Evolutionary conservation across 2,888 invertebrate species (phyloP).

Genomic region (Petrolisthes manimaculis): DNA sequence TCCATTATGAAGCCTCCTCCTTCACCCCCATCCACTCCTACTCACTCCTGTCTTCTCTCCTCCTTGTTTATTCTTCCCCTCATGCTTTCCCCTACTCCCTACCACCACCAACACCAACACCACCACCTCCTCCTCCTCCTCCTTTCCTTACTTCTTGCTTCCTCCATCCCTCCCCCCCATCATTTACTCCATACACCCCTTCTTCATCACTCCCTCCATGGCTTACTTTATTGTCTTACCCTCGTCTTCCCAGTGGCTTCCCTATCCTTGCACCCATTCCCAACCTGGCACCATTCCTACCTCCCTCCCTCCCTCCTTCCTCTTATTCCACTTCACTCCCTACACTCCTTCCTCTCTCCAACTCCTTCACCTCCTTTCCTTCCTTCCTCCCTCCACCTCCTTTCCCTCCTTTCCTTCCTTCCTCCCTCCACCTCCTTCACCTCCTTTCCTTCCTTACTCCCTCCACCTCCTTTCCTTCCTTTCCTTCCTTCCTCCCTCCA

Average conservation of each 20-base stretch:
- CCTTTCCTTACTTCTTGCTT: not conserved
- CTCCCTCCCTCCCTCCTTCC: not conserved
- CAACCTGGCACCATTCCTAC: not conserved
- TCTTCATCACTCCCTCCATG: conserved; percentile 17
- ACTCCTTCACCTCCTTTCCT: not conserved
- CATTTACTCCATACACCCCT: no score
- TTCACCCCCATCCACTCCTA: not conserved
- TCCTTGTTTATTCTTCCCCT: not conserved
- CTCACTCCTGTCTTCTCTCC: not conserved
- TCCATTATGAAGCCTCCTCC: not conserved
- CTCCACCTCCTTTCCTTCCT: not conserved
- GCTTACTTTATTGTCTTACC: not conserved
- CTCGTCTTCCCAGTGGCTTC: not conserved
- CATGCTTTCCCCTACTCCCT: not conserved
- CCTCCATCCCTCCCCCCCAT: not conserved
- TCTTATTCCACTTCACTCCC: not conserved
- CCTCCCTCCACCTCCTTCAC: not conserved
- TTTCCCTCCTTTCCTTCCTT: not conserved
- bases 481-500: not conserved
- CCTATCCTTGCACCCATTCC: not conserved
- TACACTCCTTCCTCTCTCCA: not conserved
- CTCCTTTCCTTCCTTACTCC: not conserved
- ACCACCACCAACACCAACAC: not conserved
- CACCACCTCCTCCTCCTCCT: not conserved
- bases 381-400: not conserved